phyloP scores from a whole-genome alignment of 2,797 vertebrate genomes.

The Brachymystax lenok region DNA sequence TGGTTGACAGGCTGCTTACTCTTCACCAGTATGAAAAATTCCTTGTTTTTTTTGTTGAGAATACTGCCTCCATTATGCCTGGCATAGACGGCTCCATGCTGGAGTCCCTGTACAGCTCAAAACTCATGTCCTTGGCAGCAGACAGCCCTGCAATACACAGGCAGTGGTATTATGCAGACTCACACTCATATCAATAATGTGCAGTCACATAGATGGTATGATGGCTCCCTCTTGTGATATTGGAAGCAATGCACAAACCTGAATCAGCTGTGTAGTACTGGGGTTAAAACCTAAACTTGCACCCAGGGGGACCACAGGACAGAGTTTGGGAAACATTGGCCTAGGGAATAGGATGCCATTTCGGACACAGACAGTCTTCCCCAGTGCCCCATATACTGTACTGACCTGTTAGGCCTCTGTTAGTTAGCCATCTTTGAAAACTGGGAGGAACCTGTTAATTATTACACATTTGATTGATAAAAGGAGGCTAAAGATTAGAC shows the following conservation, averaged over 20 bases:
- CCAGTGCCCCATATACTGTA: neutral
- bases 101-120: slow-evolving; percentile 11
- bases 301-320: too few relatives aligned
- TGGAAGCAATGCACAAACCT: neutral
- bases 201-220: neutral
- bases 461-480: neutral
- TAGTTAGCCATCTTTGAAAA: neutral
- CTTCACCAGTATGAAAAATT: slow-evolving; percentile 16
- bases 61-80: slow-evolving; percentile 14
- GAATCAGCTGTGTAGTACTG: too few relatives aligned
- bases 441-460: neutral
- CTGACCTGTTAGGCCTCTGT: neutral
- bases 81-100: slow-evolving; percentile 7
- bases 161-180: neutral
- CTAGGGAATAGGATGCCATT: neutral
- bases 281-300: too few relatives aligned
- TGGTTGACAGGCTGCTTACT: neutral
- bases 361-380: neutral
- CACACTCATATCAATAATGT: neutral
- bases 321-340: neutral
- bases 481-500: neutral
- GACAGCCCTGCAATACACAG: slow-evolving; percentile 4
- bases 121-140: neutral
- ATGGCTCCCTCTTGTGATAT: slow-evolving; percentile 11
- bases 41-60: slow-evolving; percentile 2